Conservation (phyloP, 2,113 vertebrate species). For the Halcyon malimbica region DNA sequence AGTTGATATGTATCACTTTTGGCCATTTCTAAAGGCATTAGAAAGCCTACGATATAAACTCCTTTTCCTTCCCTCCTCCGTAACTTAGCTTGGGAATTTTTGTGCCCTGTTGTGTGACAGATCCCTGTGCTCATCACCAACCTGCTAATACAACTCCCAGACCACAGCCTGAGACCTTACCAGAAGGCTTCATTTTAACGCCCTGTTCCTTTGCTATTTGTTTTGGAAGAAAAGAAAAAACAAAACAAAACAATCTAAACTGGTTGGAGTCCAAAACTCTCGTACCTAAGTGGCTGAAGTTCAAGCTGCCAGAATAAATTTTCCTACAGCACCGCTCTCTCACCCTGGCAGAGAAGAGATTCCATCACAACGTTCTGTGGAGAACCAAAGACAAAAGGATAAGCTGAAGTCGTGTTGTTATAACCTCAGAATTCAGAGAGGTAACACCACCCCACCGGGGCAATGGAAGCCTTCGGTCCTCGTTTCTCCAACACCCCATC, state of each 20-base stretch:
- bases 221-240: neutral
- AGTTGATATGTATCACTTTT: neutral
- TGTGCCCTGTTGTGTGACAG: neutral
- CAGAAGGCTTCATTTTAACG: neutral
- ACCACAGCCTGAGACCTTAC: neutral
- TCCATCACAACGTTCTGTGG: fast-evolving
- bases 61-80: neutral
- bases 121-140: neutral
- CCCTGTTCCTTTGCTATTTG: neutral
- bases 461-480: neutral
- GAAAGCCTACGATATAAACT: neutral
- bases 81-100: neutral
- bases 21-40: neutral
- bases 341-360: neutral
- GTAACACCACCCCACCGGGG: constrained; percentile 13
- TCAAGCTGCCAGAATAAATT: neutral
- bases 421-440: constrained; percentile 13
- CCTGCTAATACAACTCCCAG: neutral
- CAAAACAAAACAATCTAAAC: neutral
- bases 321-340: neutral
- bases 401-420: neutral
- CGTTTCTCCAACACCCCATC: constrained; percentile 22
- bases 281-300: neutral
- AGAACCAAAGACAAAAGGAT: constrained; percentile 26
- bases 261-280: neutral